Conservation (phyloP, 1,140 invertebrate species). For the Pygmarrhopalites habei region DNA sequence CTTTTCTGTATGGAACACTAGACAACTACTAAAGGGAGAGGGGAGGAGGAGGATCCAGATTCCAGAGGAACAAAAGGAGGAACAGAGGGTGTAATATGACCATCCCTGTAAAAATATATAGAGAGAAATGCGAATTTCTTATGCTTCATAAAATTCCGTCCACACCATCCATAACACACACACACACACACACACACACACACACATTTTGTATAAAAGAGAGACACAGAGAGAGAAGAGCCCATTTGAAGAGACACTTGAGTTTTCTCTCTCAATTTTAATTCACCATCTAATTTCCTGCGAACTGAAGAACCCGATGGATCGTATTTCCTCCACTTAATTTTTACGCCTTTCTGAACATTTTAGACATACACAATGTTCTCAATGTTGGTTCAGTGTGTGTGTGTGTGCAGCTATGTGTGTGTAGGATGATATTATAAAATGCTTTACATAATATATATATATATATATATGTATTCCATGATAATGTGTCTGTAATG, state of each 20-base stretch:
- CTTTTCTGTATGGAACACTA: too few relatives aligned
- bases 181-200: neutral
- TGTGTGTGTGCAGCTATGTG: neutral
- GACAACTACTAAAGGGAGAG: too few relatives aligned
- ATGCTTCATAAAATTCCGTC: constrained; percentile 4
- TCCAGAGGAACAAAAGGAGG: too few relatives aligned
- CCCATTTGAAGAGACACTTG: neutral
- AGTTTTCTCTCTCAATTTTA: constrained; percentile 20
- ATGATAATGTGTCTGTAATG: neutral
- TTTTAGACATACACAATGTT: constrained; percentile 25
- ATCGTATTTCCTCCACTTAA: constrained; percentile 31
- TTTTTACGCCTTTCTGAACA: constrained; percentile 29
- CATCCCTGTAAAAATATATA: too few relatives aligned
- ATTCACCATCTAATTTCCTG: constrained; percentile 29
- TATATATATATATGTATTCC: neutral
- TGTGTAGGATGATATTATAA: too few relatives aligned
- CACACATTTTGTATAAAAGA: neutral
- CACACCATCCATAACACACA: neutral
- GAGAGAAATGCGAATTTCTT: constrained; percentile 3
- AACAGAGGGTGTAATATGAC: too few relatives aligned
- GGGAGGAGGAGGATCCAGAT: too few relatives aligned
- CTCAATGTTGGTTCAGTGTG: neutral
- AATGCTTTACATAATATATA: too few relatives aligned
- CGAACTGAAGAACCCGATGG: constrained; percentile 22
- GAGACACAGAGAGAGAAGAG: neutral